Evolutionary conservation across 1,140 invertebrate genomes (phyloP).

Genomic region (Meloidogyne floridensis): DNA sequence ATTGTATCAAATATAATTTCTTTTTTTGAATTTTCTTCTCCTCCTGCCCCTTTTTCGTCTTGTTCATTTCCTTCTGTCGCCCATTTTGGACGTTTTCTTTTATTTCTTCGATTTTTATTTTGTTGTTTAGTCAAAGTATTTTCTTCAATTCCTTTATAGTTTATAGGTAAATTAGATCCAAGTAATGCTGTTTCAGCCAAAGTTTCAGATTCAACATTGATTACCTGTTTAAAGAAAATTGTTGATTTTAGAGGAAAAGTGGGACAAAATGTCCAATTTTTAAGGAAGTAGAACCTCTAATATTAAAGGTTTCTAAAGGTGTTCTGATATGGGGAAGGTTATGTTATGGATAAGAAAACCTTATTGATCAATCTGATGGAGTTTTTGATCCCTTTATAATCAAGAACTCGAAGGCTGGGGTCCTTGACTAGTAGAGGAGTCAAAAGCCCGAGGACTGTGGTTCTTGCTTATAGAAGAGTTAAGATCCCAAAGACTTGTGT

Average conservation of each 20-base stretch:
- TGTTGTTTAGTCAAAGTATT: slow-evolving; percentile 3
- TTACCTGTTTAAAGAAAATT: slow-evolving; percentile 21
- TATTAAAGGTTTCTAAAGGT: neutral
- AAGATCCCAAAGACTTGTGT: too few relatives aligned
- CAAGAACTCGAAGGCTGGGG: too few relatives aligned
- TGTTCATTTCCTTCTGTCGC: slow-evolving; percentile 1
- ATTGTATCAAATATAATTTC: slow-evolving; percentile 27
- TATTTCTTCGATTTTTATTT: slow-evolving; percentile 20
- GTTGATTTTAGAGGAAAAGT: neutral
- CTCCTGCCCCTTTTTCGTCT: neutral
- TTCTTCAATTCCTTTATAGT: slow-evolving; percentile 12
- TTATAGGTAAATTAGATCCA: slow-evolving; percentile 19
- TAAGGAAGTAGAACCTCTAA: neutral
- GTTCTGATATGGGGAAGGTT: too few relatives aligned
- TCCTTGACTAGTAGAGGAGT: too few relatives aligned
- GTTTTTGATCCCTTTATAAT: too few relatives aligned
- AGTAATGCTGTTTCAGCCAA: slow-evolving; percentile 28
- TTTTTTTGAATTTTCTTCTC: neutral
- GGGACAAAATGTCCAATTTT: neutral
- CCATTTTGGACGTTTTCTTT: neutral
- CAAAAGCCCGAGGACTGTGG: too few relatives aligned
- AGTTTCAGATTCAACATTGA: slow-evolving; percentile 21
- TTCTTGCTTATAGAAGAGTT: too few relatives aligned
- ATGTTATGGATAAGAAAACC: too few relatives aligned
- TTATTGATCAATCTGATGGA: too few relatives aligned